Percentiles rank a stretch among this genome's conserved stretches.
phyloP scores from a whole-genome alignment of 2,113 vertebrate species.

The Bungarus multicinctus region DNA sequence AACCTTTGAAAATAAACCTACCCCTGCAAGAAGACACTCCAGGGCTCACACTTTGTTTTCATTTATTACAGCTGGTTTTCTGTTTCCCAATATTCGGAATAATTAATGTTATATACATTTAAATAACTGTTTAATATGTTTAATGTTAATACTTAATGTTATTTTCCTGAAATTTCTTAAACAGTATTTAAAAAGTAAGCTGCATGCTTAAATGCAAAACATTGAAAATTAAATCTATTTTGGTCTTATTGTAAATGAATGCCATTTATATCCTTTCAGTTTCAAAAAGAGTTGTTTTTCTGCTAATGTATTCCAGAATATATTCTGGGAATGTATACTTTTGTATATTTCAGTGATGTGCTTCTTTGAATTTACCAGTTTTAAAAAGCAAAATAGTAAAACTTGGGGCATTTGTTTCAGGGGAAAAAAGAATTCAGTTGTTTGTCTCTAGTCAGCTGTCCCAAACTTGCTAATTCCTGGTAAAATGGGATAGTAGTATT shows the following conservation, averaged over 20 bases:
- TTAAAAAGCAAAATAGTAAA: neutral
- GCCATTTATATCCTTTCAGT: neutral
- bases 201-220: neutral
- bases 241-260: neutral
- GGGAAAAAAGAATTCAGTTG: neutral
- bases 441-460: neutral
- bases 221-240: constrained; percentile 17
- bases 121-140: neutral
- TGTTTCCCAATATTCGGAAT: neutral
- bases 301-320: neutral
- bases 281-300: neutral
- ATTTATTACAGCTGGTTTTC: neutral
- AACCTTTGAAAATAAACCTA: constrained; percentile 19
- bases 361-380: neutral
- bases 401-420: neutral
- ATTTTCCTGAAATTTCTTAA: neutral
- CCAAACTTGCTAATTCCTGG: neutral
- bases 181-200: too few species aligned
- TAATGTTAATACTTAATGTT: neutral
- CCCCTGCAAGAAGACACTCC: neutral
- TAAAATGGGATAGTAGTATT: neutral
- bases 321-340: neutral
- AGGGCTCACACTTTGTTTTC: neutral
- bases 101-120: neutral
- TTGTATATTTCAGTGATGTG: neutral